Conservation (phyloP, 2,113 vertebrate species). For the Colaptes auratus region DNA sequence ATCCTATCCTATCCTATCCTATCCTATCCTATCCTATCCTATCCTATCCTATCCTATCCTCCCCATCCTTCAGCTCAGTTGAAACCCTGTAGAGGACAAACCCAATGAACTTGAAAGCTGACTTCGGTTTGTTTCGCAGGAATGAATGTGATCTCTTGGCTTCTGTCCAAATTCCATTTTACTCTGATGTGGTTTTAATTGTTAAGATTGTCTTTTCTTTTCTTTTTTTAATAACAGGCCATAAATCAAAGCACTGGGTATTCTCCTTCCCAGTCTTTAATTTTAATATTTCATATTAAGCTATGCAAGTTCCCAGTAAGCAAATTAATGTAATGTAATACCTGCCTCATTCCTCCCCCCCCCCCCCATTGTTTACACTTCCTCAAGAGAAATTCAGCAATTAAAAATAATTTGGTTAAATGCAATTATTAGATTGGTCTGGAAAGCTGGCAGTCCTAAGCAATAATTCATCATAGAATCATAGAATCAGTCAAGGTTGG, state of each 20-base stretch:
- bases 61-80: conserved; percentile 6
- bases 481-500: too few species aligned
- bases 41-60: not conserved
- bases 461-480: not conserved
- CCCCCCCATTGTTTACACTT: not conserved
- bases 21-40: too few species aligned
- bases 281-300: not conserved
- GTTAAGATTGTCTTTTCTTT: not conserved
- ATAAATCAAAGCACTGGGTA: not conserved
- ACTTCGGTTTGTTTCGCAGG: conserved; percentile 2
- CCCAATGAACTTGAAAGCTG: conserved; percentile 55
- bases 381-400: not conserved
- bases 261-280: not conserved
- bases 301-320: not conserved
- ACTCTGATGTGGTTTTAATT: not conserved
- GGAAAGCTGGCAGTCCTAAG: not conserved
- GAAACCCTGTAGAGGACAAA: conserved; percentile 50
- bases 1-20: too few species aligned
- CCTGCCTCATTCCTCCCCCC: rapidly evolving
- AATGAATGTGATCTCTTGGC: conserved; percentile 5
- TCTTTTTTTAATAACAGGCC: not conserved
- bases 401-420: not conserved
- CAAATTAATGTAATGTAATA: not conserved
- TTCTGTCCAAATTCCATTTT: conserved; percentile 14
- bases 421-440: not conserved